These are phyloP conservation scores for Cyanistes caeruleus DNA, from an alignment of 2,113 vertebrate genomes.

Conservation along the genomic window DNA sequence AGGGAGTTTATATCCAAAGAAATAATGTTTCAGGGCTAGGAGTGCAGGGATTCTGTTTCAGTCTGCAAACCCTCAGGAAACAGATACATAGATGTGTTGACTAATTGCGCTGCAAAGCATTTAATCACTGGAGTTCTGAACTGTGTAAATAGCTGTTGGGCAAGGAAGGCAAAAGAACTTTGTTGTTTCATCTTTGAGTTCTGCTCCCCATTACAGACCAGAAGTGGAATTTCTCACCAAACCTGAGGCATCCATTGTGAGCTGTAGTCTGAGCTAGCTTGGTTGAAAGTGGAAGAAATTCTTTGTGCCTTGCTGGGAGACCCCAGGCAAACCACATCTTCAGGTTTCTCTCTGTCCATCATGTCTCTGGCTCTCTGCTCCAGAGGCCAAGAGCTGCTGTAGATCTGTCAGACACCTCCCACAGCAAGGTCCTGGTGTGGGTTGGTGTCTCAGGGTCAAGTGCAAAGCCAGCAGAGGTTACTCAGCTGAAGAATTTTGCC, in stretches of 20 bases:
- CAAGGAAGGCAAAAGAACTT: neutral
- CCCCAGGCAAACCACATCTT: neutral
- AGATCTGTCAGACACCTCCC: neutral
- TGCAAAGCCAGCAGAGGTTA: neutral
- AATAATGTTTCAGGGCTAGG: neutral
- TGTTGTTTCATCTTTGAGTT: neutral
- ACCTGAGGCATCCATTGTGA: neutral
- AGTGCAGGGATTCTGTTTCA: neutral
- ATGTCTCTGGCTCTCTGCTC: neutral
- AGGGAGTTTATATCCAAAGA: neutral
- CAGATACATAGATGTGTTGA: neutral
- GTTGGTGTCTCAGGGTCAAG: neutral
- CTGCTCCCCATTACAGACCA: rapidly evolving
- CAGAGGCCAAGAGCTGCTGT: neutral
- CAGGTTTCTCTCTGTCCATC: neutral
- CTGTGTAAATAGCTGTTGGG: neutral
- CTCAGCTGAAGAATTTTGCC: neutral
- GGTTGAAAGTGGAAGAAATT: neutral
- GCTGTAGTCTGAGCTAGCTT: neutral
- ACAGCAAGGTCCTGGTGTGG: rapidly evolving
- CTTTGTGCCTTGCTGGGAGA: neutral
- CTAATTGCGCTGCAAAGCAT: neutral
- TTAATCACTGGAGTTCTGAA: neutral
- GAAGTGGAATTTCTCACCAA: neutral
- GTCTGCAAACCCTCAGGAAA: neutral